Base-by-base conservation (phyloP, 2,888 invertebrate genomes). In the Cephus pulcher region DNA sequence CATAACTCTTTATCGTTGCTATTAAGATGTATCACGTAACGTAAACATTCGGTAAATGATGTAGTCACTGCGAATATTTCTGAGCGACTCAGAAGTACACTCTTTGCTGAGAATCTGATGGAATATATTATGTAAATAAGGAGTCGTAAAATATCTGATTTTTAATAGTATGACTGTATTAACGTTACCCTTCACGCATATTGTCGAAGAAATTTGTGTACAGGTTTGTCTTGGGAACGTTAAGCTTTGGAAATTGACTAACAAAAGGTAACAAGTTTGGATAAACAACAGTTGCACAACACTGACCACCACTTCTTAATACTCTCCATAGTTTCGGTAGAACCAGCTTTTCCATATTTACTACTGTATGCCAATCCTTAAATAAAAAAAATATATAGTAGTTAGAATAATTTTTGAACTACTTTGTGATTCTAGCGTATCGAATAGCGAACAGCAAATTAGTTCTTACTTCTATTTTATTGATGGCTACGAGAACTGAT, bases 211-310 rank as follows among this genome's bases (percentile, higher is more conserved):
- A 95, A 75, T 93, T 93, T 12, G 91, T 89, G 84, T 95, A 95
- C 85, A 96, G 95, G 15, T 73, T 80, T 11, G 79, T 79, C 32
- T 93, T 91, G 37, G 92, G 91, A 75, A 93, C 90, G 77, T 93
- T 85, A 34, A 93, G 92, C 32, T 92, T 90, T 11, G 95, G 95
- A 84, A 97, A 92, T 85, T 94, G 93, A 4, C 96, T 95, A 75
- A 98, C 89, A 80, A 98, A 93, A 12, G 97, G 97, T 78, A 97
- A 92, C 78, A 98, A 90, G 90, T 95, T 95, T 33, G 96, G 96
- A 80, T 95, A 95, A 84, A 97, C 93, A 11, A 94, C 93, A 76
- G 93, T 92, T 12, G 97, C 96, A 91, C 95, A 96, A 35, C 96
- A 96, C 92, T 95, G 94, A 0, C 96, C 97, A 75, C 96, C 97